A percentile compares a stretch with the other conserved stretches of the same genome.
Conservation (phyloP, 1,140 invertebrate genomes). For the Sarcophaga bullata region DNA sequence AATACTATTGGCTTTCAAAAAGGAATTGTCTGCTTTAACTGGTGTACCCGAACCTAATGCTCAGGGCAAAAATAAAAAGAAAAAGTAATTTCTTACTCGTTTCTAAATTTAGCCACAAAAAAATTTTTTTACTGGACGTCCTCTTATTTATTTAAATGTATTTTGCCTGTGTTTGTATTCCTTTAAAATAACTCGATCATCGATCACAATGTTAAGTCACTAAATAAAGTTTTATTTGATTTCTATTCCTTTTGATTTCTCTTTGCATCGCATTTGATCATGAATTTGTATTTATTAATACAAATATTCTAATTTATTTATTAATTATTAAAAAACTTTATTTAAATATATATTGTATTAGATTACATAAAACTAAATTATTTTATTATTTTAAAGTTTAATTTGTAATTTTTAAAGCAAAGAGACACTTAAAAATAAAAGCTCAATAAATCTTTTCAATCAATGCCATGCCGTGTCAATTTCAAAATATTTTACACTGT, state of each 20-base stretch:
- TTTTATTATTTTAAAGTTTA: too few relatives aligned
- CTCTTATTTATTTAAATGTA: background rate
- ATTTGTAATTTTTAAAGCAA: background rate
- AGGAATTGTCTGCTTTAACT: slow-evolving; percentile 71
- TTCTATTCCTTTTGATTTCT: background rate
- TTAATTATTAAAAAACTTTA: too few relatives aligned
- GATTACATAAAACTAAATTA: too few relatives aligned
- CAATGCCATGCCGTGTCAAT: too few relatives aligned
- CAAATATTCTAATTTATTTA: background rate
- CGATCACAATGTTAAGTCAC: background rate
- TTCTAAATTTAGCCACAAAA: background rate
- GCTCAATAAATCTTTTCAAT: slow-evolving; percentile 3
- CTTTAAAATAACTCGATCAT: slow-evolving; percentile 15
- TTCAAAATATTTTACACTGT: too few relatives aligned
- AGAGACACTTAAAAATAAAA: background rate
- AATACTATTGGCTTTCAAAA: slow-evolving; percentile 79
- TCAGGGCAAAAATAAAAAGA: slow-evolving; percentile 65
- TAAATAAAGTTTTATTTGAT: background rate
- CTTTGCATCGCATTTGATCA: slow-evolving; percentile 11
- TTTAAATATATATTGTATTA: too few relatives aligned
- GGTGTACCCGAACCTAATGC: slow-evolving; percentile 63
- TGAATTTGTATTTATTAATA: background rate
- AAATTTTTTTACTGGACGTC: background rate
- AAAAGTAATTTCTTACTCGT: slow-evolving; percentile 52
- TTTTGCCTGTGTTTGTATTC: background rate